Evolutionary conservation across 1,140 invertebrate species (phyloP).

Genomic region (Drosophila sulfurigaster): DNA sequence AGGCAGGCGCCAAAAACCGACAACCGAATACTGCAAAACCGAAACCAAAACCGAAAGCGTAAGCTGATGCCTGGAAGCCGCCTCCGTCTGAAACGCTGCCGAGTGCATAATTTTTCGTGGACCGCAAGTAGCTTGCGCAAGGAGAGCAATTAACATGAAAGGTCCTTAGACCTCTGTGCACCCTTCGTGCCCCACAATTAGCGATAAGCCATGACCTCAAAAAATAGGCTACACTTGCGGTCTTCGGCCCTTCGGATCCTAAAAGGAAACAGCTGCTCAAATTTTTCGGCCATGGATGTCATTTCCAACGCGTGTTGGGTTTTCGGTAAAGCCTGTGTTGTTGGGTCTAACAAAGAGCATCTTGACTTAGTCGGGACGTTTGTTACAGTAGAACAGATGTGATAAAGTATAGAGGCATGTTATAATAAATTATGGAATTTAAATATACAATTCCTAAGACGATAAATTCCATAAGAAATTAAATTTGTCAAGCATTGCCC

Average conservation of each 20-base stretch:
- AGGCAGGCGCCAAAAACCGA: constrained; percentile 48
- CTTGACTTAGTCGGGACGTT: neutral
- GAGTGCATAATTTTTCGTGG: constrained; percentile 44
- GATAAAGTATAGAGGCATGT: neutral
- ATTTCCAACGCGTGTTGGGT: constrained; percentile 9
- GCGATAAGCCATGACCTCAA: constrained; percentile 68
- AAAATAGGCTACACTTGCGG: constrained; percentile 15
- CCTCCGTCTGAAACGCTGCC: neutral
- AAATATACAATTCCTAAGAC: too few relatives aligned
- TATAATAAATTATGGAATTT: neutral
- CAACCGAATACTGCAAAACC: constrained; percentile 25
- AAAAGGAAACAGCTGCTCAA: constrained; percentile 63
- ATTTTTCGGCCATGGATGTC: constrained; percentile 38
- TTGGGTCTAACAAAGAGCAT: neutral
- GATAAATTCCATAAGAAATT: too few relatives aligned
- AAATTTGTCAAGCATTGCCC: too few relatives aligned
- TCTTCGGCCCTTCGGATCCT: constrained; percentile 7
- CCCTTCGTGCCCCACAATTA: constrained; percentile 65
- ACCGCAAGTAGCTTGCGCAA: constrained; percentile 34
- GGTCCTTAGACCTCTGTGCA: constrained; percentile 62
- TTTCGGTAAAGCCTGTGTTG: neutral
- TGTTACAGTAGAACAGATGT: neutral
- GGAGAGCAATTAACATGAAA: constrained; percentile 74
- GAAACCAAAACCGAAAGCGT: constrained; percentile 13
- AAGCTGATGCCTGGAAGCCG: neutral